phyloP scores from a whole-genome alignment of 2,888 invertebrate species.

The Polietes domitor region DNA sequence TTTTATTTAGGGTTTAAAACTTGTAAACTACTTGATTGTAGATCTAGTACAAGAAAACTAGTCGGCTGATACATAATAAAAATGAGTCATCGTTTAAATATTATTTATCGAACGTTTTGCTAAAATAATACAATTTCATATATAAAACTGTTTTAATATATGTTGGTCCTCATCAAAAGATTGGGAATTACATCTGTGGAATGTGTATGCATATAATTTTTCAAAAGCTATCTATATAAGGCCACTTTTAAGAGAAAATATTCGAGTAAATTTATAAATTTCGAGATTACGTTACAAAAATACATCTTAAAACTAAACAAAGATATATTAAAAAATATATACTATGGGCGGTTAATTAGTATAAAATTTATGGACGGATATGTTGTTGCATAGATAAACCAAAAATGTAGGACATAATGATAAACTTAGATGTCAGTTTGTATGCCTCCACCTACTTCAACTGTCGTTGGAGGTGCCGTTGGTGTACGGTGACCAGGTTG shows the following conservation, averaged over 20 bases:
- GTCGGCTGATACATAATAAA: too few species aligned
- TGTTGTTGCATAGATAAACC: conserved; percentile 35
- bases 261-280: conserved; percentile 22
- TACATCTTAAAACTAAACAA: conserved; percentile 31
- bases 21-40: too few species aligned
- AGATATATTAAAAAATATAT: background rate
- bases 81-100: too few species aligned
- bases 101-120: too few species aligned
- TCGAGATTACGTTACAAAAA: conserved; percentile 11
- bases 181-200: conserved; percentile 23
- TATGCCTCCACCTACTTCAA: conserved; percentile 80
- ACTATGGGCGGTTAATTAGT: conserved; percentile 29
- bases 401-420: background rate
- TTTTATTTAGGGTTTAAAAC: too few species aligned
- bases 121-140: too few species aligned
- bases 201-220: background rate
- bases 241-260: conserved; percentile 31
- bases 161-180: conserved; percentile 9
- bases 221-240: background rate
- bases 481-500: conserved; percentile 72
- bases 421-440: conserved; percentile 87
- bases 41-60: too few species aligned
- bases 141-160: background rate
- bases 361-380: conserved; percentile 65
- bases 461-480: conserved; percentile 67